Evolutionary conservation across 1,140 invertebrate genomes (phyloP), one percentile per base, ranked within the genome.

Genomic region (Diorhabda elongata): DNA sequence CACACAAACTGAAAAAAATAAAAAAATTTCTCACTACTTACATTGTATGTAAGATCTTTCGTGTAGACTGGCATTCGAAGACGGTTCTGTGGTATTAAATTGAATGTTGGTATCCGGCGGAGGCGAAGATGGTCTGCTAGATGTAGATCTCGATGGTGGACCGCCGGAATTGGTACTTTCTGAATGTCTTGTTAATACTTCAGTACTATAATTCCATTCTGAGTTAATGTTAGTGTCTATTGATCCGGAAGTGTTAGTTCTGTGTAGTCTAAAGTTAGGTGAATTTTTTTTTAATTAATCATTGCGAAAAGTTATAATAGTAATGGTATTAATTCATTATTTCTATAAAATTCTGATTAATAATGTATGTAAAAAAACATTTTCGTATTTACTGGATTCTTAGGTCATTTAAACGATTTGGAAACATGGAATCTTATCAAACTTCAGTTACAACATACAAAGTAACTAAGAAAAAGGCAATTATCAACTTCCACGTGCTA

Each of bases 11-110:
- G 6, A 56, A 2, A 56, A 2, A 56, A 7, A 56, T 56, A n/a
- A 56, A 26, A 26, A 26, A 26, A 26, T 26, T 26, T 26, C 26
- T 26, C 26, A 26, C 5, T 52, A 77, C 79, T 82, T 82, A 87
- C 86, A 88, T 76, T 88, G 87, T 67, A 88, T 87, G 67, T 87
- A 88, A 42, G 86, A 88, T 41, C 84, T 79, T 75, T 88, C 86
- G 61, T 87, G 87, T 6, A 87, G 75, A 71, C 79, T 81, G 42
- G 76, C 75, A 69, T 78, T 80, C 3, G 73, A 70, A 3, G 76
- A 74, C 7, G 78, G 75, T 42, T 81, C 79, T 3, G 69, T 73
- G 47, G 72, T 74, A 52, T 74, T 72, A 69, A 71, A 74, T 44
- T 74, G 70, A 44, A 65, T 57, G 44, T 74, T 72, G 42, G 26